Evolutionary conservation across 2,888 invertebrate genomes (phyloP).

Genomic region (Campaea margaritaria): DNA sequence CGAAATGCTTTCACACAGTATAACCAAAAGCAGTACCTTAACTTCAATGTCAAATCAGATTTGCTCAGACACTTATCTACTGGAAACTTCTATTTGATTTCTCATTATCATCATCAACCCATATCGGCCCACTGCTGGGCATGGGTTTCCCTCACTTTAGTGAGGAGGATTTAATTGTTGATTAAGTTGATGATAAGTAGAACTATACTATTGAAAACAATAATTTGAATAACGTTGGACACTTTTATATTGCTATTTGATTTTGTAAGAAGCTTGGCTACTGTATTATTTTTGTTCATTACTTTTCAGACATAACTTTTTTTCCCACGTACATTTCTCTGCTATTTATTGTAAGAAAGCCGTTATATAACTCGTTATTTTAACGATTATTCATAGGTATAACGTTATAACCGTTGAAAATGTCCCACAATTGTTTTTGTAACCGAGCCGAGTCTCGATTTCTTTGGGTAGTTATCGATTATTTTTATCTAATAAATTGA

Average conservation of each 20-base stretch:
- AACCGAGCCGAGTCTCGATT: slow-evolving; percentile 6
- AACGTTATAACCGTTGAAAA: slow-evolving; percentile 10
- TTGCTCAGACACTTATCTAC: no score
- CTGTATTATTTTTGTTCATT: neutral
- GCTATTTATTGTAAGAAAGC: slow-evolving; percentile 33
- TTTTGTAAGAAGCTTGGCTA: slow-evolving; percentile 1
- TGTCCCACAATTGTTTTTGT: slow-evolving; percentile 23
- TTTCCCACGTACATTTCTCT: slow-evolving; percentile 38
- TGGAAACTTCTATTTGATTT: no score
- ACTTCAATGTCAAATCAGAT: neutral
- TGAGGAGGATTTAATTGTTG: no score
- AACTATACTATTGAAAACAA: no score
- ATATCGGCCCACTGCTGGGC: no score
- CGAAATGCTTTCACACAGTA: slow-evolving; percentile 3
- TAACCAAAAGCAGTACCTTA: neutral
- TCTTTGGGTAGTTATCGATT: slow-evolving; percentile 2
- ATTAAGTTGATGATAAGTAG: no score
- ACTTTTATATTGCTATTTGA: neutral
- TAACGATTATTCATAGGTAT: slow-evolving; percentile 13
- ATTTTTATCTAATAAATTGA: slow-evolving; percentile 2
- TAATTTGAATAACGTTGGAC: no score
- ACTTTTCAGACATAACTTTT: slow-evolving; percentile 26
- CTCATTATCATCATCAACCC: no score
- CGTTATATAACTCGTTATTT: slow-evolving; percentile 31
- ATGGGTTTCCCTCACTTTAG: no score